Base-by-base conservation (phyloP, 2,113 vertebrate genomes). In the Plectropomus leopardus region DNA sequence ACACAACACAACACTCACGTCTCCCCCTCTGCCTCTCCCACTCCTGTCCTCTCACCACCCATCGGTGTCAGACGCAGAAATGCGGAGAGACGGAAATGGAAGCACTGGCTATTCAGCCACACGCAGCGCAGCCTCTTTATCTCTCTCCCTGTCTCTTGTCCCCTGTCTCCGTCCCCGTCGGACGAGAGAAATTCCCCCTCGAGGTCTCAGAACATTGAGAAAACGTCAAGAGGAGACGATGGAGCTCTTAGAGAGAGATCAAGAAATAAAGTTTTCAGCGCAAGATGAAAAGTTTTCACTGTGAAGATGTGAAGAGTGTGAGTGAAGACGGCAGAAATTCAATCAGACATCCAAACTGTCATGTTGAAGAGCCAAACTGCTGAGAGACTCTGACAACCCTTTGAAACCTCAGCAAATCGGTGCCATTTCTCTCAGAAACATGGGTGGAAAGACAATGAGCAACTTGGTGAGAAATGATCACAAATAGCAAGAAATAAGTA, bases 1-100 rank as follows among this genome's bases (percentile, higher is more conserved):
- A 89, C 91, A 77, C 88, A 87, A 79, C 75, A 60, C 75, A 61
- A 50, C 67, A 72, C 72, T 42, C 72, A 61, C 40, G 23, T n/a
- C 69, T 54, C 80, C 65, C 66, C 44, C 30, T 57, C 48, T 47
- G 3, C 61, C 60, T 83, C 80, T 54, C 68, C 63, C 64, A 69
- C 77, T 68, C 63, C 19, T 44, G 55, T 78, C 59, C 65, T 80
- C 68, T 53, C 65, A 67, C 72, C 72, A 8, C 68, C 40, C 36
- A n/a, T 63, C 28, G 63, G 71, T 66, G 82, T 71, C 67, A 58
- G 67, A 55, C 23, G 4, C 30, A 72, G 36, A 66, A 50, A 30
- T 24, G 44, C 23, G 10, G 50, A 70, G 55, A 72, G 36, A 51
- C 5, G 1, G 70, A 75, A 74, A 34, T 30, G 21, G 55, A 65